Conservation (phyloP, 2,113 vertebrate genomes). For the Eidolon helvum region DNA sequence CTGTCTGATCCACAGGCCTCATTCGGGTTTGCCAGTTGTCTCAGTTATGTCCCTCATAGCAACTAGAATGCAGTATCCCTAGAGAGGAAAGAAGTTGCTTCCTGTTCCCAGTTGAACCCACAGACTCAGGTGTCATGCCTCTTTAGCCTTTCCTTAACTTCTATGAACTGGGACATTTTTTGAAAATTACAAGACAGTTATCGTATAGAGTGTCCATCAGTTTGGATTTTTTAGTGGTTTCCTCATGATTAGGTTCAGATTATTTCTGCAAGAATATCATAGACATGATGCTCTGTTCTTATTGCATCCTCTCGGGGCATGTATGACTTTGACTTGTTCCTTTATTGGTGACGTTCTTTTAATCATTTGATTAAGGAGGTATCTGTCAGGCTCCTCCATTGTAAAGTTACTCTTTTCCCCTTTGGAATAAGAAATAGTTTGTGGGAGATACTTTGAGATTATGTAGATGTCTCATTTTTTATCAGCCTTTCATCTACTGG, state of each 20-base stretch:
- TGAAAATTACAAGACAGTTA: neutral
- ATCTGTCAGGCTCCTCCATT: neutral
- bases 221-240: neutral
- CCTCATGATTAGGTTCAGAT: neutral
- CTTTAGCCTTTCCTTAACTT: neutral
- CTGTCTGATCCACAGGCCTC: neutral
- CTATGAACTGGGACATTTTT: neutral
- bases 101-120: too few species aligned
- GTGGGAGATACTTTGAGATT: neutral
- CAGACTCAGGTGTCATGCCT: neutral
- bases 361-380: neutral
- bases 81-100: too few species aligned
- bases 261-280: neutral
- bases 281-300: rapidly evolving
- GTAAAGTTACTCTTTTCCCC: neutral
- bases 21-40: neutral
- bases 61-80: too few species aligned
- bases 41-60: neutral
- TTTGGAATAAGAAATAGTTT: neutral
- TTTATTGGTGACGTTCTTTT: neutral
- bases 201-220: neutral
- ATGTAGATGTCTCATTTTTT: neutral
- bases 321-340: neutral
- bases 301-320: neutral
- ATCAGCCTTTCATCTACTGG: neutral